Conservation (phyloP, 1,140 invertebrate species). For the Oreohelix idahoensis region DNA sequence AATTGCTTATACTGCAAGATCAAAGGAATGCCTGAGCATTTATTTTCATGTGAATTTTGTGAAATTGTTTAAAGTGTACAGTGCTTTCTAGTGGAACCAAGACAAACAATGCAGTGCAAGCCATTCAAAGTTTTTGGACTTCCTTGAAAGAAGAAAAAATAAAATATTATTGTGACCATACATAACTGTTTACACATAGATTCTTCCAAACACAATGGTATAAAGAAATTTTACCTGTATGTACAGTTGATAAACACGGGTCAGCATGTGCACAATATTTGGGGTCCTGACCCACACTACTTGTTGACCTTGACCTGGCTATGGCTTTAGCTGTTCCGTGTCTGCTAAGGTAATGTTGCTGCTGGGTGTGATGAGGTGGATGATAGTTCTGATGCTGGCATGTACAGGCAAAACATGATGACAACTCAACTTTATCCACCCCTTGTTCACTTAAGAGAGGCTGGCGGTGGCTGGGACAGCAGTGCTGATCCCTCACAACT, state of each 20-base stretch:
- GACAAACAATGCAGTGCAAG: no score
- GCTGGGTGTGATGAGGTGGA: neutral
- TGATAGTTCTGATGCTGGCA: neutral
- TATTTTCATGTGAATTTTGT: no score
- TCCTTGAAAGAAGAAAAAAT: no score
- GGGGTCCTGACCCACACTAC: slow-evolving; percentile 14
- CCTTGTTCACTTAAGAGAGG: neutral
- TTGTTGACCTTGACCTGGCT: slow-evolving; percentile 5
- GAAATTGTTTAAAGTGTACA: no score
- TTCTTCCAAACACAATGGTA: no score
- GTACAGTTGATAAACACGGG: slow-evolving; percentile 4
- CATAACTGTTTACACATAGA: no score
- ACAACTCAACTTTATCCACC: neutral
- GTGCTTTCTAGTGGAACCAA: no score
- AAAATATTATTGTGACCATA: no score
- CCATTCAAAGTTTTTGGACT: no score
- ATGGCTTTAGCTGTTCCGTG: neutral
- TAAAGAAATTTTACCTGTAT: slow-evolving; percentile 21
- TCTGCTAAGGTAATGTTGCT: neutral
- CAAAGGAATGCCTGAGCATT: no score
- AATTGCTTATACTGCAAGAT: no score
- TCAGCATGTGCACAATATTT: neutral
- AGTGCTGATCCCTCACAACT: neutral
- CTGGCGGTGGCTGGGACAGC: slow-evolving; percentile 3
- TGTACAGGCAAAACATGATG: neutral